Percentiles rank a stretch among this genome's conserved stretches.
phyloP scores from a whole-genome alignment of 2,888 invertebrate species.

The Pinctada fucata region DNA sequence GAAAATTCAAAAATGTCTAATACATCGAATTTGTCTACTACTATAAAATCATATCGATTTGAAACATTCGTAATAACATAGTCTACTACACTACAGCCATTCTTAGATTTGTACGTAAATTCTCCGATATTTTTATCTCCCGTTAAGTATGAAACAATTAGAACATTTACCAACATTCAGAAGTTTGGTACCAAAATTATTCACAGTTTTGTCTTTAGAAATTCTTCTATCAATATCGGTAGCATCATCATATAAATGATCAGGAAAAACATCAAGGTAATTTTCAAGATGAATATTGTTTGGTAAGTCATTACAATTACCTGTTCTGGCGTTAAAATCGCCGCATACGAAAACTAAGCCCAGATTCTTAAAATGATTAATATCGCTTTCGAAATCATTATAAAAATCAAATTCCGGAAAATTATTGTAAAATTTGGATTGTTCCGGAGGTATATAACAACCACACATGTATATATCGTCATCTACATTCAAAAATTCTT shows the following conservation, averaged over 20 bases:
- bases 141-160: not conserved
- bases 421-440: conserved; percentile 9
- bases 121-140: not conserved
- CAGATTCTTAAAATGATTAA: not conserved
- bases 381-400: not conserved
- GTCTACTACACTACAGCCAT: conserved; percentile 7
- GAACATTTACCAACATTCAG: conserved; percentile 12
- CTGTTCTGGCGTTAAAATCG: not conserved
- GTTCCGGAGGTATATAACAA: conserved; percentile 18
- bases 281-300: not conserved
- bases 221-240: not conserved
- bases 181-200: conserved; percentile 7
- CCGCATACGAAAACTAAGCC: not conserved
- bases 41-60: not conserved
- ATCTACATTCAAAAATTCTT: not conserved
- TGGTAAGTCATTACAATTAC: not conserved
- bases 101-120: conserved; percentile 1
- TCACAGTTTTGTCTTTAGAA: conserved; percentile 6
- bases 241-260: not conserved
- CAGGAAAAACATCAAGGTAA: not conserved
- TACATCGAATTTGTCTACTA: not conserved
- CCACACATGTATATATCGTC: conserved; percentile 16
- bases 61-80: not conserved
- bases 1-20: not conserved
- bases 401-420: conserved; percentile 16